Base-by-base conservation (phyloP, 1,140 invertebrate species). In the Macrobrachium rosenbergii region DNA sequence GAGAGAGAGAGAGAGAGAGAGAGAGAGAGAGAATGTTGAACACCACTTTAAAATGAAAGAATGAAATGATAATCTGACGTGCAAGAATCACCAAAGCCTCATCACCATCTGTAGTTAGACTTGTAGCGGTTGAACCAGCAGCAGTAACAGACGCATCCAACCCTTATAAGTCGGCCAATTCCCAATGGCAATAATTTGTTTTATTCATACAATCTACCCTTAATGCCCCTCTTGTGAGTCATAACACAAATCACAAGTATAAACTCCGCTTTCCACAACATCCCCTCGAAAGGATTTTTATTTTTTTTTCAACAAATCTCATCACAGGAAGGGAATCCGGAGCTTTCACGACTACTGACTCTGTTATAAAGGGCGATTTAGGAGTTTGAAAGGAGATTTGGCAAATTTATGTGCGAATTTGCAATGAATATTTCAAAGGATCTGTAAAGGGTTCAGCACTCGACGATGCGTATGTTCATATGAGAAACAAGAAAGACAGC, bases 131-230 rank as follows among this genome's bases (percentile, higher is more conserved):
- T 43, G 82, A 43, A 83, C 73, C 69, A 23, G 82, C 60, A 58
- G 52, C 72, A 75, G 82, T 45, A 69, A 52, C 43, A 60, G 21
- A 60, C 17, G 52, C 10, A 52, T 52, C 52, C 52, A 8, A 52
- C 12, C 28, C 8, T 52, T 52, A 52, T 52, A 52, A 52, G 52
- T 12, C 52, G 52, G 12, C 52, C 52, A 52, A 52, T 60, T 75
- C 83, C 28, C 64, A 80, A 75, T 72, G 83, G 83, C 79, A 86
- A 86, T 86, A 86, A 79, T 86, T 86, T 86, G 83, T 79, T 86
- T 86, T 86, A 86, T 86, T 86, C 77, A 86, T 86, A 69, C 83
- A 86, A 86, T 86, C 77, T 80, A 62, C 58, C 8, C 63, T 72
- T 86, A 86, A 86, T 86, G 83, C 79, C 60, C 78, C 83, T 78